Percentiles rank a stretch among this genome's conserved stretches.
These are phyloP conservation scores for Myoxocephalus aenaeus DNA, from an alignment of 2,797 vertebrate genomes.

Conservation along the genomic window DNA sequence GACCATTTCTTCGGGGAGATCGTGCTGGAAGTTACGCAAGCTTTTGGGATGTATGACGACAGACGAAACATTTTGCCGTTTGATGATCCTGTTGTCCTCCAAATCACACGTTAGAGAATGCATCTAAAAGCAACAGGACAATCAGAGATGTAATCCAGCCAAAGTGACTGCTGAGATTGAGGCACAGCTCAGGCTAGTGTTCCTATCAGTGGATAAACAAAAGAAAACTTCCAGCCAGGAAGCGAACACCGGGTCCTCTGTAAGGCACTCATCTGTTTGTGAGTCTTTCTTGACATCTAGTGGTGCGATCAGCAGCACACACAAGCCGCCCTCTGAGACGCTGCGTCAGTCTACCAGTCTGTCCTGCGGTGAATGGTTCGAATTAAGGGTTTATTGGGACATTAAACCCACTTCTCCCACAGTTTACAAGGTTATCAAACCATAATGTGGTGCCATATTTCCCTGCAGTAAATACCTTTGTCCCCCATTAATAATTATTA, in stretches of 20 bases:
- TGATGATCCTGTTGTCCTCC: slow-evolving; percentile 15
- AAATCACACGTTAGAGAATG: slow-evolving; percentile 19
- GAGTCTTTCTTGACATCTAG: slow-evolving; percentile 72
- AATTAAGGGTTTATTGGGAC: slow-evolving; percentile 45
- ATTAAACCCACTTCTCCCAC: slow-evolving; percentile 28
- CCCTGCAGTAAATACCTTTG: slow-evolving; percentile 32
- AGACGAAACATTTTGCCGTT: slow-evolving; percentile 7
- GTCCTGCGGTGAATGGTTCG: slow-evolving; percentile 27
- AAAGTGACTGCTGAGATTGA: slow-evolving; percentile 34
- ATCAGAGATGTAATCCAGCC: slow-evolving; percentile 37
- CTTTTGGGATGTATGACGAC: slow-evolving; percentile 23
- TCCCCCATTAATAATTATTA: slow-evolving; percentile 16
- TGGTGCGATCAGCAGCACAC: slow-evolving; percentile 39
- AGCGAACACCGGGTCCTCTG: slow-evolving; percentile 22
- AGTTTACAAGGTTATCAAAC: slow-evolving; percentile 51
- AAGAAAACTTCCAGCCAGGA: slow-evolving; percentile 47
- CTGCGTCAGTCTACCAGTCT: background rate
- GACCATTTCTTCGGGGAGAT: slow-evolving; percentile 40
- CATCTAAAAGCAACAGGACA: slow-evolving; percentile 10
- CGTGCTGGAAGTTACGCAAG: slow-evolving; percentile 48
- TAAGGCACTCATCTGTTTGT: background rate
- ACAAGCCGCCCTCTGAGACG: background rate
- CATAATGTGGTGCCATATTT: slow-evolving; percentile 29
- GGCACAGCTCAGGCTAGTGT: slow-evolving; percentile 32
- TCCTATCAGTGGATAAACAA: slow-evolving; percentile 62